Percentiles rank a stretch among this genome's conserved stretches.
phyloP scores from a whole-genome alignment of 2,888 invertebrate species.

The Diachrysia chrysitis region DNA sequence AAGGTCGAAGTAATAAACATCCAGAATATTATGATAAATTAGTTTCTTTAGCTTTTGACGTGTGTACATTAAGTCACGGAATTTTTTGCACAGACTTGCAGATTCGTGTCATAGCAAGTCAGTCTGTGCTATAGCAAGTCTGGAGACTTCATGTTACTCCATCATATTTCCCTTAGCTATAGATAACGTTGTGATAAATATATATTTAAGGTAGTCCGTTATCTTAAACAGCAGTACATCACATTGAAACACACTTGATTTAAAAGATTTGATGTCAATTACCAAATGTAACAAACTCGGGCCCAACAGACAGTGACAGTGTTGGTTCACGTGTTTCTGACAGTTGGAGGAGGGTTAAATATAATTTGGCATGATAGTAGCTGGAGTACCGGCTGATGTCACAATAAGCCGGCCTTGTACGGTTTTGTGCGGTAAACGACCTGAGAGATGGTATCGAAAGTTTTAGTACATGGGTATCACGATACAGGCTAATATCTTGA shows the following conservation, averaged over 20 bases:
- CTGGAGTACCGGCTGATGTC: background rate
- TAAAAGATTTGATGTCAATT: too few relatives aligned
- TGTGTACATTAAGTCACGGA: background rate
- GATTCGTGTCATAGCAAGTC: too few relatives aligned
- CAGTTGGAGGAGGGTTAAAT: background rate
- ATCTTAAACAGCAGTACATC: too few relatives aligned
- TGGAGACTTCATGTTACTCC: too few relatives aligned
- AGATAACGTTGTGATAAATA: too few relatives aligned
- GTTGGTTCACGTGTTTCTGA: background rate
- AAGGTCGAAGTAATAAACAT: background rate
- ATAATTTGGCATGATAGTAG: constrained; percentile 25
- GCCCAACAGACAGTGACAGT: too few relatives aligned
- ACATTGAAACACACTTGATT: too few relatives aligned
- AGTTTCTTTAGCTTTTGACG: background rate
- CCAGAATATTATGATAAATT: background rate
- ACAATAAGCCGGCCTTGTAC: background rate
- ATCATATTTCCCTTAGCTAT: too few relatives aligned
- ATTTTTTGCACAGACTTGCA: background rate
- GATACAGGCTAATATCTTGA: too few relatives aligned
- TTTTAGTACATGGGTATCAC: background rate
- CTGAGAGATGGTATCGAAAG: background rate
- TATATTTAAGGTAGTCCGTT: too few relatives aligned
- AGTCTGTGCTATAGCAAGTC: background rate
- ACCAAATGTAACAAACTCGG: too few relatives aligned
- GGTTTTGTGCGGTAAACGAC: constrained; percentile 20